Evolutionary conservation across 2,888 invertebrate species (phyloP).

Genomic region (Lordiphosa fenestrarum): DNA sequence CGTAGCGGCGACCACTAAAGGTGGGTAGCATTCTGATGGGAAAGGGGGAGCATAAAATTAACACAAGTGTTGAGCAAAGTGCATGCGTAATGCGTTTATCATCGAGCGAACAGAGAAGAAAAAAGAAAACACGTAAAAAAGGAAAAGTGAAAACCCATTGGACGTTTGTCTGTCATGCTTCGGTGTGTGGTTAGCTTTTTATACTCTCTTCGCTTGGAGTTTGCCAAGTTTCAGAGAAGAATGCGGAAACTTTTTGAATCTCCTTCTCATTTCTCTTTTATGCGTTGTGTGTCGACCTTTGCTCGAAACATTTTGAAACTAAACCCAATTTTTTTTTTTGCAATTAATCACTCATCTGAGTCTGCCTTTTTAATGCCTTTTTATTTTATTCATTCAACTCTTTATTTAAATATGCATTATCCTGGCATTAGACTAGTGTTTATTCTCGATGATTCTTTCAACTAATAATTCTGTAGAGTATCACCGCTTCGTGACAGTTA

Average conservation of each 20-base stretch:
- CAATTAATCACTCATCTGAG: too few relatives aligned
- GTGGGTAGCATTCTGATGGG: conserved; percentile 3
- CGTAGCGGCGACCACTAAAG: conserved; percentile 14
- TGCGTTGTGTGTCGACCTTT: too few relatives aligned
- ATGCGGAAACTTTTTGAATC: background rate
- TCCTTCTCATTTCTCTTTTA: too few relatives aligned
- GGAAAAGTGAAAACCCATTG: conserved; percentile 9
- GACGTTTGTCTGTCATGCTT: conserved; percentile 39
- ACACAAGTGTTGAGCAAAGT: conserved; percentile 75
- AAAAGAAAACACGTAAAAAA: conserved; percentile 4
- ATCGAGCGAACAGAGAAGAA: conserved; percentile 9
- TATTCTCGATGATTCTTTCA: too few relatives aligned
- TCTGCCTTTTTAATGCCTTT: too few relatives aligned
- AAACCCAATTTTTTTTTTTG: too few relatives aligned
- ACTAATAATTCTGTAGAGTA: background rate
- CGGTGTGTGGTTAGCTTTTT: conserved; percentile 9
- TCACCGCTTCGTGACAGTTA: background rate
- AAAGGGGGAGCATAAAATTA: conserved; percentile 58
- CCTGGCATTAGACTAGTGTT: too few relatives aligned
- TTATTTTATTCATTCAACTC: too few relatives aligned
- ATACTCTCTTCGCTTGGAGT: background rate
- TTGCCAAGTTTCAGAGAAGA: too few relatives aligned
- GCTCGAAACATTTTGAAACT: too few relatives aligned
- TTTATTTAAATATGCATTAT: too few relatives aligned
- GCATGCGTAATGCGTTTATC: conserved; percentile 64